Conservation (phyloP, 2,888 invertebrate genomes). For the Mimumesa dahlbomi region DNA sequence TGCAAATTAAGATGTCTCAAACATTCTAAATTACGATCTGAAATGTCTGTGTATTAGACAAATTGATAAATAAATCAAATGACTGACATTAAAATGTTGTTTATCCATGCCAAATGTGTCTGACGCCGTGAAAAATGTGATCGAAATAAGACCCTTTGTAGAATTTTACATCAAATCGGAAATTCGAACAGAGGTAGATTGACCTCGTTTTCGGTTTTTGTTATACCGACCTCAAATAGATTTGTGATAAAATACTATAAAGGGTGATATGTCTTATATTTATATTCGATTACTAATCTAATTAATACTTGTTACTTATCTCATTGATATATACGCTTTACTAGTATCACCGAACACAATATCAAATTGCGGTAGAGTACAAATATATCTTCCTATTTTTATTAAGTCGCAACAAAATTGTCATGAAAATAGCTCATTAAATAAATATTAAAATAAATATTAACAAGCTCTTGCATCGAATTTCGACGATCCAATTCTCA, state of each 20-base stretch:
- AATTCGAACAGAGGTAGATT: too few species aligned
- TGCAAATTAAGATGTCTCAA: conserved; percentile 23
- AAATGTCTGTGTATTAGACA: conserved; percentile 27
- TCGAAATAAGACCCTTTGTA: too few species aligned
- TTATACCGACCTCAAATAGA: too few species aligned
- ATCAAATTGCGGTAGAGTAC: conserved; percentile 8
- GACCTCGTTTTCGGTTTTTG: too few species aligned
- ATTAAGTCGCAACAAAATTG: not conserved
- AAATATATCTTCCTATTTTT: conserved; percentile 10
- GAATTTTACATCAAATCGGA: too few species aligned
- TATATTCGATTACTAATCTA: not conserved
- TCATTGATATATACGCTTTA: too few species aligned
- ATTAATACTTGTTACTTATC: not conserved
- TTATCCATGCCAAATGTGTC: too few species aligned
- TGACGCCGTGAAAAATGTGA: too few species aligned
- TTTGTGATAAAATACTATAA: conserved; percentile 2
- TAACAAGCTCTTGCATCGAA: conserved; percentile 5
- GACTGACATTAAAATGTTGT: too few species aligned
- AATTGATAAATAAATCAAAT: too few species aligned
- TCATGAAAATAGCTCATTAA: conserved; percentile 9
- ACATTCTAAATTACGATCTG: conserved; percentile 14
- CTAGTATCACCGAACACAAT: conserved; percentile 3
- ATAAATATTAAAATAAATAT: conserved; percentile 29
- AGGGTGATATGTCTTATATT: conserved; percentile 12
- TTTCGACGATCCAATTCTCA: not conserved